Percentiles rank a stretch among this genome's conserved stretches.
Conservation (phyloP, 2,113 vertebrate genomes). For the Aptenodytes patagonicus region DNA sequence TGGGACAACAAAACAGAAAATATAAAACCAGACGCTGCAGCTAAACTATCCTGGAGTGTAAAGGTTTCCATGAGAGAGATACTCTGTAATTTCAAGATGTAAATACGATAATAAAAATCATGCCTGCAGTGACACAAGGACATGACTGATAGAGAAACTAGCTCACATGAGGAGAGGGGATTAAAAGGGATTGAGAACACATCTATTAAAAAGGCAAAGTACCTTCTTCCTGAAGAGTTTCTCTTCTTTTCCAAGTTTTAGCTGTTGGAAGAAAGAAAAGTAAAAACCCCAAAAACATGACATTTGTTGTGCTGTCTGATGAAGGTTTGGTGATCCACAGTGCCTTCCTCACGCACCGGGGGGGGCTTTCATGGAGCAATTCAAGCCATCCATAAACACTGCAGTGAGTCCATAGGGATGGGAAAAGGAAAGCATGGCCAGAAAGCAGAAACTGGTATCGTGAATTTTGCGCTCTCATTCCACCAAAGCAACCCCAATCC, state of each 20-base stretch:
- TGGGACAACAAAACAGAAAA: neutral
- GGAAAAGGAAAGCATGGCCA: neutral
- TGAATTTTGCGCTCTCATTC: neutral
- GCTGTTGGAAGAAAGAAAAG: conserved; percentile 55
- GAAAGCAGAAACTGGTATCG: neutral
- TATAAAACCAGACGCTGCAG: neutral
- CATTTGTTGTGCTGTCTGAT: neutral
- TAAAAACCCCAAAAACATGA: neutral
- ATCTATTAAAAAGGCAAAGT: neutral
- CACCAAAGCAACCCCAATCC: neutral
- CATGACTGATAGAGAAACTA: neutral
- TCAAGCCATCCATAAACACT: neutral
- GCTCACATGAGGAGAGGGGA: neutral
- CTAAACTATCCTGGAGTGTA: neutral
- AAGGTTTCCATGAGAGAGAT: neutral
- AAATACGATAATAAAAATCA: neutral
- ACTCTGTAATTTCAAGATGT: neutral
- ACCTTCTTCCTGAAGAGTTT: conserved; percentile 79
- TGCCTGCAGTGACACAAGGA: neutral
- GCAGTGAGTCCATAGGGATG: neutral
- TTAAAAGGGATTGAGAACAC: neutral
- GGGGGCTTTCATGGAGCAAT: neutral
- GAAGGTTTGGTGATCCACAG: neutral
- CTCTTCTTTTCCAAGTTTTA: conserved; percentile 75
- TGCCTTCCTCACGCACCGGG: neutral